phyloP scores from a whole-genome alignment of 2,888 invertebrate genomes.

The Fragum sueziense region DNA sequence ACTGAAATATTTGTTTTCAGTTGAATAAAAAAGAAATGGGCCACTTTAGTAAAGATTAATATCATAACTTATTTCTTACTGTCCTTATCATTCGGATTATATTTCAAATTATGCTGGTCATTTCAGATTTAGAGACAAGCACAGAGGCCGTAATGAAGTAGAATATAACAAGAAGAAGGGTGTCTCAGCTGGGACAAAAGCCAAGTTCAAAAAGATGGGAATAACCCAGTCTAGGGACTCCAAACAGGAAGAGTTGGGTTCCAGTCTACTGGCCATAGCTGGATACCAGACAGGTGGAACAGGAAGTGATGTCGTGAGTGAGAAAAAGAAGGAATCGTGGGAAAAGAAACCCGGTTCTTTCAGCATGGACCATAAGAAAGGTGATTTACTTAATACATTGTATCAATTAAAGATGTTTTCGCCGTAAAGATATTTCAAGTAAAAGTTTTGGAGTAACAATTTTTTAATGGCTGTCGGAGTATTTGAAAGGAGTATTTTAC shows the following conservation, averaged over 20 bases:
- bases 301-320: conserved; percentile 2
- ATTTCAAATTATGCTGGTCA: no score
- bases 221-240: not conserved
- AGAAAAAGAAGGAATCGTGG: not conserved
- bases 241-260: conserved; percentile 7
- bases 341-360: not conserved
- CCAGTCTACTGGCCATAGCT: conserved; percentile 8
- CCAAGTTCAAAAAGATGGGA: conserved; percentile 8
- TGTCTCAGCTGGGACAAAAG: conserved; percentile 9
- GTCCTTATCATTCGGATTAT: no score
- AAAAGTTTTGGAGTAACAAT: no score
- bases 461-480: no score
- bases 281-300: conserved; percentile 8
- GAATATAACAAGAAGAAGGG: not conserved
- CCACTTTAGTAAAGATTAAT: no score
- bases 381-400: no score
- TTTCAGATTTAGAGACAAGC: not conserved
- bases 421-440: no score
- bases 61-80: no score
- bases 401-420: no score
- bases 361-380: not conserved
- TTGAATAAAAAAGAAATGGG: no score
- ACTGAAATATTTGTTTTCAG: no score
- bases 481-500: no score
- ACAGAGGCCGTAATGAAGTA: not conserved